Evolutionary conservation across 2,888 invertebrate species (phyloP).

Genomic region (Ctena decussata): DNA sequence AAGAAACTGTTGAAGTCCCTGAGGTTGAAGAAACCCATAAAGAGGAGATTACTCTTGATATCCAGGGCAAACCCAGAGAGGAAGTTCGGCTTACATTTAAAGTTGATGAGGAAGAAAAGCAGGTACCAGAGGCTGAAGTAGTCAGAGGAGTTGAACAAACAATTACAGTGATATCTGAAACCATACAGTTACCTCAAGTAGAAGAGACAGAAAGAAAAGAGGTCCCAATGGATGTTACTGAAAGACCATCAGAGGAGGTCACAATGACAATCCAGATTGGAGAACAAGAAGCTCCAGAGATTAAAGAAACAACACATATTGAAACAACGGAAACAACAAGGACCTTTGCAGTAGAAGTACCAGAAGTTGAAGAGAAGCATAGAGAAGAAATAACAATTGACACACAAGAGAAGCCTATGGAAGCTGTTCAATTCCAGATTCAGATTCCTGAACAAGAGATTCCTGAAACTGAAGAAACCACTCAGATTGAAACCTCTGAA

Average conservation of each 20-base stretch:
- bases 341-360: constrained; percentile 68
- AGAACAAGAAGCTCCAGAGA: constrained; percentile 66
- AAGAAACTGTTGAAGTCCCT: constrained; percentile 50
- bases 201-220: constrained; percentile 48
- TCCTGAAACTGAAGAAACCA: constrained; percentile 41
- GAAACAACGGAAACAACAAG: constrained; percentile 41
- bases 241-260: constrained; percentile 51
- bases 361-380: constrained; percentile 48
- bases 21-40: constrained; percentile 46
- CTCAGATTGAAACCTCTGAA: constrained; percentile 43
- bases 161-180: constrained; percentile 62
- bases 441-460: constrained; percentile 40
- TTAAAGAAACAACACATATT: constrained; percentile 42
- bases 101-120: constrained; percentile 67
- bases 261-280: constrained; percentile 48
- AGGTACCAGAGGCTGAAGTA: constrained; percentile 57
- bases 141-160: constrained; percentile 48
- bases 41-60: constrained; percentile 62
- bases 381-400: constrained; percentile 49
- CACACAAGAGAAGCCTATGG: constrained; percentile 47
- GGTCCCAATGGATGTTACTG: constrained; percentile 44
- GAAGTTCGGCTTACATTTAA: constrained; percentile 79
- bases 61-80: constrained; percentile 63
- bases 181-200: constrained; percentile 62
- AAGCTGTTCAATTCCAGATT: constrained; percentile 53